Evolutionary conservation across 2,888 invertebrate genomes (phyloP), one percentile per base, ranked within the genome.

Genomic region (Autographa gamma): DNA sequence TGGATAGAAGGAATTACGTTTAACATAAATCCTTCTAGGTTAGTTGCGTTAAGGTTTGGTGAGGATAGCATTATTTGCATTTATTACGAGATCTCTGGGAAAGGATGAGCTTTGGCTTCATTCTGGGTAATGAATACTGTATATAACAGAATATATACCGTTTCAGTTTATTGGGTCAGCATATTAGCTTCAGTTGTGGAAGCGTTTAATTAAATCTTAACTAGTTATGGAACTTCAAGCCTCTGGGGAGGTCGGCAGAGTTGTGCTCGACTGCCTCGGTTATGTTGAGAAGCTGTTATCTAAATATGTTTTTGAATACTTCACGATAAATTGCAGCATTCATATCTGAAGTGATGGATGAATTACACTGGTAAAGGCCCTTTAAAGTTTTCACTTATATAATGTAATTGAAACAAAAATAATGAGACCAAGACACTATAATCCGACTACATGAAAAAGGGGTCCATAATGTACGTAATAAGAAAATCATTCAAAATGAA

Each of bases 191-290:
- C 71, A 76, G 77, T 83, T 80, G 81, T 74, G 83, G 77, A 74
- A 79, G 81, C 79, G 69, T 82, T 82, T 81, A 79, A 82, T 82
- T 82, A 79, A 81, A 81, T 83, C 75, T 80, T 79, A 78, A 81
- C 77, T 79, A 76, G 83, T 83, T 83, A 80, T 73, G 65, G 48
- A 83, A 80, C 71, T 82, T 71, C 0, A 63, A 32, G 41, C 63
- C 82, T 66, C 71, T 58, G 9, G 82, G 69, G 79, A 74, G 73
- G 54, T 73, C 66, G 70, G 74, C 62, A 73, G 71, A 71, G 67
- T 71, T 63, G 70, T 71, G 66, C 71, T 68, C 31, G 66, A 66
- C 62, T 66, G 73, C 64, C 61, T 48, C 58, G 43, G 61, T 76
- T 58, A 63, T 68, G 56, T 31, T 58, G 58, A 74, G 56, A 60